phyloP scores from a whole-genome alignment of 2,113 vertebrate genomes.

The Felis chaus region DNA sequence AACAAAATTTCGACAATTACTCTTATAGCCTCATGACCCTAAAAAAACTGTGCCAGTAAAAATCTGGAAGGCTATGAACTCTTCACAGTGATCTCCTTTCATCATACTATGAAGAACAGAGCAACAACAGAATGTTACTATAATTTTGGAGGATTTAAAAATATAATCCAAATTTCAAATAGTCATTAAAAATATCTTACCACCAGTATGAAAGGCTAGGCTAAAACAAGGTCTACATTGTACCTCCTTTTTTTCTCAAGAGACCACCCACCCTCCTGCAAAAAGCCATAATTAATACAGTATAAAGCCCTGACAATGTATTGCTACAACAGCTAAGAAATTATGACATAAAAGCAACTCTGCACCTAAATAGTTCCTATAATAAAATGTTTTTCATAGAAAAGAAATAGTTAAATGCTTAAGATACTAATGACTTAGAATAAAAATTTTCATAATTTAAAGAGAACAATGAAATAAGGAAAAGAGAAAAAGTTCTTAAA shows the following conservation, averaged over 20 bases:
- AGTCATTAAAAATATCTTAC: conserved; percentile 26
- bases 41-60: not conserved
- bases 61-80: not conserved
- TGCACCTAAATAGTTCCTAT: not conserved
- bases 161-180: conserved; percentile 32
- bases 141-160: conserved; percentile 17
- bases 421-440: not conserved
- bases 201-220: not conserved
- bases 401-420: not conserved
- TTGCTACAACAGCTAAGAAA: not conserved
- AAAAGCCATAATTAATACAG: conserved; percentile 19
- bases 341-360: not conserved
- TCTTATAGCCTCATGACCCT: not conserved
- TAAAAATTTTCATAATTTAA: conserved; percentile 21
- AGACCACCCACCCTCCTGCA: not conserved
- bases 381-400: conserved; percentile 1
- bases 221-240: not conserved
- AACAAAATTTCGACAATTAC: conserved; percentile 38
- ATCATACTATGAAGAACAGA: not conserved
- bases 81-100: not conserved
- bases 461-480: conserved; percentile 13
- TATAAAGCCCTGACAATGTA: not conserved
- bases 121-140: not conserved
- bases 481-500: not conserved
- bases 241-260: not conserved